Percentiles rank a stretch among this genome's conserved stretches.
Evolutionary conservation across 2,797 vertebrate species (phyloP).

Genomic region (Poecilia wingei): DNA sequence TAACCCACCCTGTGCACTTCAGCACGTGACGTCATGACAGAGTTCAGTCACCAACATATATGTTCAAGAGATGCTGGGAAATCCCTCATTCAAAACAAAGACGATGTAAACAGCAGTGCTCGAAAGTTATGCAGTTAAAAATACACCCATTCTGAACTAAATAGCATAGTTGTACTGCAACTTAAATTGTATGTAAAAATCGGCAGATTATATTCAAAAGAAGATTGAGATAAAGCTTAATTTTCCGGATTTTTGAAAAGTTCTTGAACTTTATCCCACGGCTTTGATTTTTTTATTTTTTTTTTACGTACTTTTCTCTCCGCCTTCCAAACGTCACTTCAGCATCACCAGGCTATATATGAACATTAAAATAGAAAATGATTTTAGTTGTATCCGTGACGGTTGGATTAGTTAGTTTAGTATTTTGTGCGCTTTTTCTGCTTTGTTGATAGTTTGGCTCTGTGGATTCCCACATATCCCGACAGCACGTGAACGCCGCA

Average conservation of each 20-base stretch:
- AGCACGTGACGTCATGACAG: constrained; percentile 71
- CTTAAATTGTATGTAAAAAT: neutral
- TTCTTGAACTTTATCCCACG: neutral
- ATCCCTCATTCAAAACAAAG: neutral
- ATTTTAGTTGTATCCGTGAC: neutral
- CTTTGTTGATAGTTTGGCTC: neutral
- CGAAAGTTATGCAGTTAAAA: neutral
- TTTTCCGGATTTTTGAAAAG: neutral
- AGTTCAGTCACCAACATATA: constrained; percentile 56
- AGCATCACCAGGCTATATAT: neutral
- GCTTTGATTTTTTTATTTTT: neutral
- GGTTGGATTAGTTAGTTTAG: neutral
- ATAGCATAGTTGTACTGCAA: no score
- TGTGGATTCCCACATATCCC: neutral
- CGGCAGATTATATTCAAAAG: neutral
- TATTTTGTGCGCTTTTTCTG: neutral
- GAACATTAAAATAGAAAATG: neutral
- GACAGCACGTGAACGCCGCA: constrained; percentile 53
- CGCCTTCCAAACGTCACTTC: constrained; percentile 50
- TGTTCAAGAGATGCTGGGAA: constrained; percentile 50
- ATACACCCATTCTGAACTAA: neutral
- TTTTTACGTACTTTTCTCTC: constrained; percentile 5
- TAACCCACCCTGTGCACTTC: constrained; percentile 37
- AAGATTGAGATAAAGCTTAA: neutral
- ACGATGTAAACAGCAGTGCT: neutral